Base-by-base conservation (phyloP, 1,140 invertebrate species). In the Aphidius gifuensis region DNA sequence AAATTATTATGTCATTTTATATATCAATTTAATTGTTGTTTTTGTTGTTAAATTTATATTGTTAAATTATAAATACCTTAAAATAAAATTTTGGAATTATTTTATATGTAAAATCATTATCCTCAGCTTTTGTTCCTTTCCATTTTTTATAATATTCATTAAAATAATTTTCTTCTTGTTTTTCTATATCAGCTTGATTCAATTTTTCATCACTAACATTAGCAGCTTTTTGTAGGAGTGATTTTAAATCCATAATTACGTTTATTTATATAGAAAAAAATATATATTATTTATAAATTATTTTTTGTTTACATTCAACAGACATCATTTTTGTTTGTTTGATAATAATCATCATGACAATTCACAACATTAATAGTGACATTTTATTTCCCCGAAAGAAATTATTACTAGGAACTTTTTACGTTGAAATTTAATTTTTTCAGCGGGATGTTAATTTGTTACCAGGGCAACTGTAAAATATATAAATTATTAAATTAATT, bases 21-120 rank as follows among this genome's bases (percentile, higher is more conserved):
- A 42, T 9, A 58, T 6, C 9, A 9, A 6, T 39, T 53, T 45
- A 42, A 5, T 11, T 45, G 6, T 50, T 38, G 3, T 61, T 46
- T 21, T 38, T 58, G 5, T 9, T 50, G 9, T 53, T 51, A 58
- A 40, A 9, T 9, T 11, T 32, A 23, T 53, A 59, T 9, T 44
- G 38, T 9, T 46, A 60, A 64, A 50, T 48, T n/a, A 32, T 32
- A 32, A 32, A 32, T 58, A 80, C 79, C 72, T 89, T 90, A 66
- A 88, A 88, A 77, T 89, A 93, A 73, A 94, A 92, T 72, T 88
- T 89, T 0, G 91, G 91, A 70, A 92, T 90, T 63, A 76, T 71
- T 76, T 79, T 79, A 48, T 80, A 80, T 6, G 77, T 80, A 44
- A 67, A 56, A 58, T 76, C 73, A 67, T 72, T 74, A 50, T 79